A percentile compares a stretch with the other conserved stretches of the same genome.
phyloP scores from a whole-genome alignment of 2,888 invertebrate species.

The Metallyticus violacea region DNA sequence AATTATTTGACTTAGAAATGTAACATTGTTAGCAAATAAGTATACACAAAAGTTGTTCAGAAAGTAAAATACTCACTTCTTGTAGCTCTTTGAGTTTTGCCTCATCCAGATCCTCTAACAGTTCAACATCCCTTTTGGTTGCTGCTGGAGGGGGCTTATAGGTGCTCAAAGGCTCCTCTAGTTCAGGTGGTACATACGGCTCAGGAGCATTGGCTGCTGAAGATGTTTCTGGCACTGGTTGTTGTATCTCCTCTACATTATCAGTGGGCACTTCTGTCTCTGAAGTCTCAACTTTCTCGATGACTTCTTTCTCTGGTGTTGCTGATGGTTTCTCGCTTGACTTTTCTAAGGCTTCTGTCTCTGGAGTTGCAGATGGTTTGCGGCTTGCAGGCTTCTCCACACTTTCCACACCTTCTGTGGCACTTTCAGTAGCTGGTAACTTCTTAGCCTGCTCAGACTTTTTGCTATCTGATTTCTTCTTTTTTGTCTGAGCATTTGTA shows the following conservation, averaged over 20 bases:
- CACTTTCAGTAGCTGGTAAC: neutral
- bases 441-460: neutral
- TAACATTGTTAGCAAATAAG: no score
- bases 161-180: neutral
- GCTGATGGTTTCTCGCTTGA: neutral
- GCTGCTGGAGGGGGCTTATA: conserved; percentile 13
- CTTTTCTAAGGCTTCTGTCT: neutral
- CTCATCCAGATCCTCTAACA: conserved; percentile 56
- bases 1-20: no score
- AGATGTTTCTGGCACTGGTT: neutral
- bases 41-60: no score
- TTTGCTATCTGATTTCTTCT: neutral
- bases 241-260: neutral
- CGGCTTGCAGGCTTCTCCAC: neutral
- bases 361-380: neutral
- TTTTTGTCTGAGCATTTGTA: neutral
- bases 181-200: neutral
- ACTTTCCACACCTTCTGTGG: neutral
- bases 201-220: neutral
- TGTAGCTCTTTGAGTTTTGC: conserved; percentile 61
- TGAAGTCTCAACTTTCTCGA: neutral
- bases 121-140: conserved; percentile 18
- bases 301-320: neutral
- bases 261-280: neutral
- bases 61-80: conserved; percentile 50